phyloP scores from a whole-genome alignment of 2,888 invertebrate genomes.

The Sesamia inferens region DNA sequence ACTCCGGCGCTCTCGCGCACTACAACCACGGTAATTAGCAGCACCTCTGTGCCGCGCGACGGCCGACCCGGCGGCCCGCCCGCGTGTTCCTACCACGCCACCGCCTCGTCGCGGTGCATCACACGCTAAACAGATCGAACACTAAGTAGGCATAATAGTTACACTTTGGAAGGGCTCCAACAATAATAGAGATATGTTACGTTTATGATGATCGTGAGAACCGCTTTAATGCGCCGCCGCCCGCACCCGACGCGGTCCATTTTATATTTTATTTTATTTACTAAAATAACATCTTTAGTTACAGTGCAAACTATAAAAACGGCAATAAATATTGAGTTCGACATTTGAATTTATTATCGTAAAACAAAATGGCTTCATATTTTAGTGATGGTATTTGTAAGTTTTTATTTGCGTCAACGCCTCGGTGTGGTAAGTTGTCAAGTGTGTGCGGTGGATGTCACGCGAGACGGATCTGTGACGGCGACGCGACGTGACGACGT shows the following conservation, averaged over 20 bases:
- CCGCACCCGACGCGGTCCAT: conserved; percentile 52
- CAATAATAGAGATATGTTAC: conserved; percentile 77
- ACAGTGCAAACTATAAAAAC: conserved; percentile 76
- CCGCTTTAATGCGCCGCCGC: conserved; percentile 66
- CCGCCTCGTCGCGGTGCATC: conserved; percentile 44
- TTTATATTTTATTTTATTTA: conserved; percentile 81
- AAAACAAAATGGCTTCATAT: conserved; percentile 72
- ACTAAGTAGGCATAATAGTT: conserved; percentile 67
- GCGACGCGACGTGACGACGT: conserved; percentile 15
- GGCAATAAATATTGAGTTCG: conserved; percentile 78
- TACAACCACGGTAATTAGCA: conserved; percentile 57
- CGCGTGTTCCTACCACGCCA: conserved; percentile 10
- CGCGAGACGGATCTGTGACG: conserved; percentile 25
- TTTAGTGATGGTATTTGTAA: conserved; percentile 59
- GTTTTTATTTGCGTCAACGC: conserved; percentile 66
- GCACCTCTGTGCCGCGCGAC: conserved; percentile 17
- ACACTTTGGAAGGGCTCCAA: conserved; percentile 82
- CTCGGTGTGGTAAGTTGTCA: conserved; percentile 60
- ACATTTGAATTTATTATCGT: conserved; percentile 75
- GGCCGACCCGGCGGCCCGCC: conserved; percentile 11
- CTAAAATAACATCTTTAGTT: conserved; percentile 83
- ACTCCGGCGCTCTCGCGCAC: conserved; percentile 59
- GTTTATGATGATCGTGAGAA: conserved; percentile 75
- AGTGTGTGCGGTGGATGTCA: conserved; percentile 32
- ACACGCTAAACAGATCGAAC: conserved; percentile 63